These are phyloP conservation scores for Chinchilla lanigera DNA, from an alignment of 2,113 vertebrate genomes.

Conservation along the genomic window DNA sequence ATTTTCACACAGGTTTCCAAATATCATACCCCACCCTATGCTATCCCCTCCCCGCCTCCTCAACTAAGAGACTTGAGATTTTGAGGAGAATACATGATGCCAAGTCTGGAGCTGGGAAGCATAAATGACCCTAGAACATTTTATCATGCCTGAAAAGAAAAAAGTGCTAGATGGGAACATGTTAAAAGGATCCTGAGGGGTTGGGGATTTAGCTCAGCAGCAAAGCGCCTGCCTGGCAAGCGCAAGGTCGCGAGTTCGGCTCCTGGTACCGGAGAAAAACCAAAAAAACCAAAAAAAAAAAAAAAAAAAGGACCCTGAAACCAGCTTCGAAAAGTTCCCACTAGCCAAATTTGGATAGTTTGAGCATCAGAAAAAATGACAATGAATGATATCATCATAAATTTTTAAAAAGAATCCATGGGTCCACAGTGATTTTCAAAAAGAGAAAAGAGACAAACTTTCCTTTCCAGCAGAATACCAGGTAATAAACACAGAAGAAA, in stretches of 20 bases:
- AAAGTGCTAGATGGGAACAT: neutral
- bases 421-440: neutral
- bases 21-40: neutral
- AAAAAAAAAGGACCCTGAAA: neutral
- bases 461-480: neutral
- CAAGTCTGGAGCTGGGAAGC: neutral
- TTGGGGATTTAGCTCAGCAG: too few species aligned
- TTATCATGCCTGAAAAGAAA: neutral
- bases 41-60: neutral
- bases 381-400: neutral
- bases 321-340: neutral
- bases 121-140: neutral
- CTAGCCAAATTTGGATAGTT: neutral
- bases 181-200: too few species aligned
- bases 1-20: neutral
- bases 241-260: too few species aligned
- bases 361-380: slow-evolving; percentile 20
- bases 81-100: neutral
- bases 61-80: neutral
- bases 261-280: too few species aligned
- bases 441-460: neutral
- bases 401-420: neutral
- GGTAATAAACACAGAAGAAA: neutral
- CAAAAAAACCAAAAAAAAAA: too few species aligned
- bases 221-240: too few species aligned